These are phyloP conservation scores for Aldrovandia affinis DNA, from an alignment of 2,797 vertebrate genomes.

Conservation along the genomic window DNA sequence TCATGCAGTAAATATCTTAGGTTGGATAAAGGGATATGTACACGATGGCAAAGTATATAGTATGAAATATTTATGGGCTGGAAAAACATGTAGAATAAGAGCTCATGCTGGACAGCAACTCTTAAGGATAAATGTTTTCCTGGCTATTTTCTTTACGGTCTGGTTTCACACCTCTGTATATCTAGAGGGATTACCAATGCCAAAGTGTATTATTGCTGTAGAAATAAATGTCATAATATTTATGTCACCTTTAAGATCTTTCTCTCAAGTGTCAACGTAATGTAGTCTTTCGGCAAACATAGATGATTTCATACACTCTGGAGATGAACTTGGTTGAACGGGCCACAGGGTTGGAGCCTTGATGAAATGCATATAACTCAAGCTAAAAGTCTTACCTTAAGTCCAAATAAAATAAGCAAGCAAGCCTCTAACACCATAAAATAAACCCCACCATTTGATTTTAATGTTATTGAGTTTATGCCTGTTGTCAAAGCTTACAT, in stretches of 20 bases:
- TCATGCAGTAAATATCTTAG: background rate
- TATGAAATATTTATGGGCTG: constrained; percentile 26
- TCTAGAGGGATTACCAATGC: constrained; percentile 35
- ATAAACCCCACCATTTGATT: background rate
- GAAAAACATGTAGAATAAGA: constrained; percentile 11
- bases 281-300: constrained; percentile 23
- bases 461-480: background rate
- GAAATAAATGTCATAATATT: constrained; percentile 38
- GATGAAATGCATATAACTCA: constrained; percentile 34
- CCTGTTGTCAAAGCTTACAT: background rate
- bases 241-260: constrained; percentile 34
- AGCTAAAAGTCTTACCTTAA: constrained; percentile 26
- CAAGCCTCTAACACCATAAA: background rate
- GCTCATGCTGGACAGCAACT: constrained; percentile 1
- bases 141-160: constrained; percentile 5
- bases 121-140: constrained; percentile 12
- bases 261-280: constrained; percentile 32
- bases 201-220: constrained; percentile 34
- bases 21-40: background rate
- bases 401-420: constrained; percentile 7
- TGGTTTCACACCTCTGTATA: constrained; percentile 25
- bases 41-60: background rate
- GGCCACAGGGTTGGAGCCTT: constrained; percentile 2
- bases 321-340: constrained; percentile 36
- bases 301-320: constrained; percentile 36